Conservation (phyloP, 1,140 invertebrate species). For the Eriosoma lanigerum region DNA sequence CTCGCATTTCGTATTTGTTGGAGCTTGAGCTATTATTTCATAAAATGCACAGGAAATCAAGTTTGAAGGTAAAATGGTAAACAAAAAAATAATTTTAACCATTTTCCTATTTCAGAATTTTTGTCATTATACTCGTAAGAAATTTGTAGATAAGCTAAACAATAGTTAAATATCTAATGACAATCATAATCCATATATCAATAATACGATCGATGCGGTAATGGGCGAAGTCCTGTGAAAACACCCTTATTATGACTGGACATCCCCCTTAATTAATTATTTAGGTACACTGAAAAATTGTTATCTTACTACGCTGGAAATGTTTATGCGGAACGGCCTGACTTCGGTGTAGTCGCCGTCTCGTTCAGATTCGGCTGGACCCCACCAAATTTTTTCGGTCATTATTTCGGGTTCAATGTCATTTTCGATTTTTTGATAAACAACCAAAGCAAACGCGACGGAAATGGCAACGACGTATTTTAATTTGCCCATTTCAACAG, state of each 20-base stretch:
- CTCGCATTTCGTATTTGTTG: neutral
- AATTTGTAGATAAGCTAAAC: no score
- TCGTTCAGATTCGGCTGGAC: neutral
- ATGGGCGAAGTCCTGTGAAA: no score
- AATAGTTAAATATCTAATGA: no score
- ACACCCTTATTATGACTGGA: no score
- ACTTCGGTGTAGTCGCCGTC: neutral
- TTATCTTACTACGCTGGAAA: neutral
- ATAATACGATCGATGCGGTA: no score
- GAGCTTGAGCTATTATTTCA: neutral
- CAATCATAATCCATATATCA: no score
- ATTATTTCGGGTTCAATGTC: neutral
- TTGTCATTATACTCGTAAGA: no score
- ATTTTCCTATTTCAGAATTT: no score
- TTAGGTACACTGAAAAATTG: neutral
- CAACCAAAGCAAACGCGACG: neutral
- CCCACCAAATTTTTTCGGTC: conserved; percentile 8
- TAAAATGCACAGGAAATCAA: neutral
- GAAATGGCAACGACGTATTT: neutral
- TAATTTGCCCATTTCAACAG: neutral
- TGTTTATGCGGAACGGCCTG: conserved; percentile 8
- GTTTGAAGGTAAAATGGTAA: neutral
- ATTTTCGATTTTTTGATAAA: neutral
- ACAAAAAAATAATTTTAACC: no score
- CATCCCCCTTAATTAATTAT: no score